A percentile compares a stretch with the other conserved stretches of the same genome.
Conservation (phyloP, 2,113 vertebrate species). For the Apistogramma diplotaenia region DNA sequence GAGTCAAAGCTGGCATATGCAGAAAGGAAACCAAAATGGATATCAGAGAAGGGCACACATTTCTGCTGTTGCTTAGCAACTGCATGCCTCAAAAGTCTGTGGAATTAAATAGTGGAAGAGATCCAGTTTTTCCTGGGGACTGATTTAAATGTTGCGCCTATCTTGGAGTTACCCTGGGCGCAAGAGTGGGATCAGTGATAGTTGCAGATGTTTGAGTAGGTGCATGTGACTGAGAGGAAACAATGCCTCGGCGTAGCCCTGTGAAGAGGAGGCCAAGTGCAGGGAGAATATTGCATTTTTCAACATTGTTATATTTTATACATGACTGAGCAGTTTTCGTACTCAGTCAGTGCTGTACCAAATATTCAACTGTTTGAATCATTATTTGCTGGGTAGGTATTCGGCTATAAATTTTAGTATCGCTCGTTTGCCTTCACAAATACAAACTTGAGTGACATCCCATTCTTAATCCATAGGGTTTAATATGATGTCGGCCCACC, state of each 20-base stretch:
- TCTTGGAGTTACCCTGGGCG: conserved; percentile 12
- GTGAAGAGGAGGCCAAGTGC: neutral
- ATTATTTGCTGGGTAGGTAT: neutral
- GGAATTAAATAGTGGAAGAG: conserved; percentile 61
- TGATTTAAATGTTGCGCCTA: conserved; percentile 43
- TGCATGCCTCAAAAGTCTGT: conserved; percentile 63
- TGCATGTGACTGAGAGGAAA: neutral
- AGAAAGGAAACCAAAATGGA: conserved; percentile 54
- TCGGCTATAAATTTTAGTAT: neutral
- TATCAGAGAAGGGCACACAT: conserved; percentile 36
- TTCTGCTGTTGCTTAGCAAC: conserved; percentile 74
- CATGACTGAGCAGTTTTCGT: neutral
- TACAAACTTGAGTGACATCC: too few species aligned
- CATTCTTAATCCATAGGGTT: too few species aligned
- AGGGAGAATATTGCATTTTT: neutral
- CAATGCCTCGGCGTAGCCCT: neutral
- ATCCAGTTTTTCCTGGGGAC: conserved; percentile 59
- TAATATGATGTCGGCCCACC: too few species aligned
- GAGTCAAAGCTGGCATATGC: conserved; percentile 42
- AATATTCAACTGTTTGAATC: neutral
- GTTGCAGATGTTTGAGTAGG: neutral
- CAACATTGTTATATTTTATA: neutral
- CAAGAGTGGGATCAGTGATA: neutral
- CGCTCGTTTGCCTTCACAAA: too few species aligned
- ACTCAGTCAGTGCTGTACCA: neutral